Percentiles rank a stretch among this genome's conserved stretches.
Conservation (phyloP, 2,113 vertebrate species). For the Megalops atlanticus region DNA sequence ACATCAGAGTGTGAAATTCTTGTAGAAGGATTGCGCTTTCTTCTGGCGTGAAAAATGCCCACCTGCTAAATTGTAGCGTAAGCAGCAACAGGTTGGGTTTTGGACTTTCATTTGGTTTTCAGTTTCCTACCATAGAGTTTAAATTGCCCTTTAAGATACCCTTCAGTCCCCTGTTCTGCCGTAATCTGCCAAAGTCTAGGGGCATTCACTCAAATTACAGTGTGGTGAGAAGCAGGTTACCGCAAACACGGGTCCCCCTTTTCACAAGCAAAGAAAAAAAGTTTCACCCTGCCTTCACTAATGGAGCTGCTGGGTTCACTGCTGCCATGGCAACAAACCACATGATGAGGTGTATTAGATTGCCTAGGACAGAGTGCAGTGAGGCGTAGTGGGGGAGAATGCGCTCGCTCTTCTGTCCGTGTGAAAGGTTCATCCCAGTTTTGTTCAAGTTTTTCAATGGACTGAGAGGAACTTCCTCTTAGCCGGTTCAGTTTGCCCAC, state of each 20-base stretch:
- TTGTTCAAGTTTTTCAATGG: constrained; percentile 51
- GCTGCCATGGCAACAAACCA: constrained; percentile 93
- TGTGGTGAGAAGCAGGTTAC: constrained; percentile 16
- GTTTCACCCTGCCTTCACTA: constrained; percentile 82
- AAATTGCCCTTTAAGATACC: not conserved
- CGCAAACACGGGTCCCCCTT: constrained; percentile 53
- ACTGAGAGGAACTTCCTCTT: not conserved
- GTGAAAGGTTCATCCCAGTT: constrained; percentile 78
- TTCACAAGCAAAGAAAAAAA: constrained; percentile 63
- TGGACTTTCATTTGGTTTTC: not conserved
- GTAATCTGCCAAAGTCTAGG: not conserved
- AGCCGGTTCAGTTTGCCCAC: not conserved
- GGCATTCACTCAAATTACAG: constrained; percentile 1
- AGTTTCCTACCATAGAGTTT: not conserved
- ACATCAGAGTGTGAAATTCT: not conserved
- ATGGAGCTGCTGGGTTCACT: constrained; percentile 83
- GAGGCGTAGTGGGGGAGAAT: constrained; percentile 75
- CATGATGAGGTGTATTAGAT: constrained; percentile 98
- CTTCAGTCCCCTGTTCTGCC: not conserved
- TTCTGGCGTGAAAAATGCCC: too few species aligned
- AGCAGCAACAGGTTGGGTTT: not conserved
- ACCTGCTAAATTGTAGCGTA: not conserved
- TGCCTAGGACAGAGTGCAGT: constrained; percentile 77
- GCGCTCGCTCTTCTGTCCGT: constrained; percentile 72
- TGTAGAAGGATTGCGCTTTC: not conserved